Evolutionary conservation across 2,113 vertebrate genomes (phyloP).

Genomic region (Ophthalmolycus amberensis): DNA sequence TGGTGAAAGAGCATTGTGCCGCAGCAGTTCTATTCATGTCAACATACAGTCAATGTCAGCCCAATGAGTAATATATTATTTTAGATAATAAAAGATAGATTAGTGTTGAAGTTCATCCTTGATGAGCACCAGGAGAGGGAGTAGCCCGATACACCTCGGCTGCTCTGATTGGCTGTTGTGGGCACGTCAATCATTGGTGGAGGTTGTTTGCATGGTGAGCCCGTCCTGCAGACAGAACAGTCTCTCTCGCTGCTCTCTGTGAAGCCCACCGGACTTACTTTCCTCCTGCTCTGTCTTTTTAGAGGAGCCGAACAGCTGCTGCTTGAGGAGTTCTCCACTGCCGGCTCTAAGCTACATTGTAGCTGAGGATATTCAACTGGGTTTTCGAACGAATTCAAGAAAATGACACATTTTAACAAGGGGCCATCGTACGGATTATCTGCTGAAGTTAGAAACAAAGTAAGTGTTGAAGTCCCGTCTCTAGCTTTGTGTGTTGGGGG

Average conservation of each 20-base stretch:
- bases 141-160: neutral
- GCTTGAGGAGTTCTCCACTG: slow-evolving; percentile 13
- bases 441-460: slow-evolving; percentile 95
- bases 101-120: neutral
- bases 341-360: slow-evolving; percentile 2
- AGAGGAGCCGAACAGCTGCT: neutral
- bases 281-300: slow-evolving; percentile 18
- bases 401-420: slow-evolving; percentile 94
- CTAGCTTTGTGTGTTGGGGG: neutral
- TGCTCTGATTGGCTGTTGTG: slow-evolving; percentile 69
- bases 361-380: slow-evolving; percentile 14
- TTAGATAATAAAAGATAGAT: neutral
- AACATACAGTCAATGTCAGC: neutral
- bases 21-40: too few species aligned
- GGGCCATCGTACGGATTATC: slow-evolving; percentile 93
- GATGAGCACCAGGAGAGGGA: neutral
- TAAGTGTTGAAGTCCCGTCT: slow-evolving; percentile 56
- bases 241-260: neutral
- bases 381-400: slow-evolving; percentile 28
- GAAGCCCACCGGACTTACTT: slow-evolving; percentile 36
- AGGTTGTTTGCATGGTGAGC: slow-evolving; percentile 2
- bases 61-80: neutral
- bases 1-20: neutral
- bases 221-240: neutral
- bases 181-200: slow-evolving; percentile 37